phyloP scores from a whole-genome alignment of 2,113 vertebrate species.

The Helogale parvula region DNA sequence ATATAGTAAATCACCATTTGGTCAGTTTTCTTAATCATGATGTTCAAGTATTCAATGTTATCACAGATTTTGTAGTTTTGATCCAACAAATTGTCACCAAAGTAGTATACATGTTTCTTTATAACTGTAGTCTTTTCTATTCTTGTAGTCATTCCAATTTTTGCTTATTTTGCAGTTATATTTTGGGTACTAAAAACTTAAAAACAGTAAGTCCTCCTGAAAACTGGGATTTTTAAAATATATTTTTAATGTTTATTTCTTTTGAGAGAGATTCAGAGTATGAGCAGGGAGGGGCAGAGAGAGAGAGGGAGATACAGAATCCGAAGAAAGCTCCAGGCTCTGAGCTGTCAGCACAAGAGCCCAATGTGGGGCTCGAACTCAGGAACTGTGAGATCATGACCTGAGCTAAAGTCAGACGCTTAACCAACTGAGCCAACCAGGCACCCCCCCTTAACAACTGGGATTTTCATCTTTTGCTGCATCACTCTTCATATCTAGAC shows the following conservation, averaged over 20 bases:
- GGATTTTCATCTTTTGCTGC: neutral
- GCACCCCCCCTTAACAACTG: neutral
- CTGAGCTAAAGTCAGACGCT: too few relatives aligned
- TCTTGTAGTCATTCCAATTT: neutral
- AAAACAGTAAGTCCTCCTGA: neutral
- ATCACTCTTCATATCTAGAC: neutral
- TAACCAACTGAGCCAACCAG: too few relatives aligned
- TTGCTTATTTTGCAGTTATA: neutral
- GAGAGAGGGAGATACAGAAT: too few relatives aligned
- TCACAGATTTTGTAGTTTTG: neutral
- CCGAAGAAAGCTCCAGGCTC: too few relatives aligned
- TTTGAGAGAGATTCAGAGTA: too few relatives aligned
- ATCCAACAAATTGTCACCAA: neutral
- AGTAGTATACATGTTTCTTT: neutral
- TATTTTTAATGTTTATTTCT: too few relatives aligned
- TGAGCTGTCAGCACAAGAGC: too few relatives aligned
- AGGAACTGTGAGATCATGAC: too few relatives aligned
- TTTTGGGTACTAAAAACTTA: neutral
- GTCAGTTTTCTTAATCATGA: neutral
- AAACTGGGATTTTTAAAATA: neutral
- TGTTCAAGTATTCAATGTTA: neutral
- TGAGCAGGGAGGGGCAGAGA: too few relatives aligned
- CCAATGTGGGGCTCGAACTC: too few relatives aligned
- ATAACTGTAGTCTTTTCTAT: neutral
- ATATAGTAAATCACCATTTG: neutral